These are phyloP conservation scores for Ornithoptera priamus DNA, from an alignment of 2,888 invertebrate species.

Conservation along the genomic window DNA sequence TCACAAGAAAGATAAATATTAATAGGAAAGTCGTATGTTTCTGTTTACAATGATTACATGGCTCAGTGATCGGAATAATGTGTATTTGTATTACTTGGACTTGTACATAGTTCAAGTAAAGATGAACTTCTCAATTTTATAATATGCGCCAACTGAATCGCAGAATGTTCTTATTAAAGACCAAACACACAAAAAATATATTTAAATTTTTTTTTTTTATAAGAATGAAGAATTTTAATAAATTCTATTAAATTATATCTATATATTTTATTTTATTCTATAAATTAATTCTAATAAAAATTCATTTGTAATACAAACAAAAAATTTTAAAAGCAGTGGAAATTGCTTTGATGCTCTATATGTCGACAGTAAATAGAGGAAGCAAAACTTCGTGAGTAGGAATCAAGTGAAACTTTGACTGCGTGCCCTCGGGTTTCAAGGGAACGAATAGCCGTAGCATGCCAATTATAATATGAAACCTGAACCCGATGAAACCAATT, in stretches of 20 bases:
- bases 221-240: too few relatives aligned
- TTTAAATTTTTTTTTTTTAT: too few relatives aligned
- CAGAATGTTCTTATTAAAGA: too few relatives aligned
- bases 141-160: too few relatives aligned
- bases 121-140: too few relatives aligned
- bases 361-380: neutral
- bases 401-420: neutral
- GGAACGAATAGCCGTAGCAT: neutral
- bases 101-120: neutral
- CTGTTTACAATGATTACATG: neutral
- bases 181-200: too few relatives aligned
- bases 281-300: too few relatives aligned
- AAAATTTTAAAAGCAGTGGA: too few relatives aligned
- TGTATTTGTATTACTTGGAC: neutral
- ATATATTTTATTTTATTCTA: too few relatives aligned
- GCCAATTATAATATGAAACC: neutral
- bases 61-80: constrained; percentile 1
- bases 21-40: neutral
- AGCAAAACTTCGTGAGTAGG: neutral
- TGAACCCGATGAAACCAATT: neutral
- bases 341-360: too few relatives aligned
- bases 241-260: too few relatives aligned
- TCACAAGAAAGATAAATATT: constrained; percentile 1
- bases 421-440: neutral
- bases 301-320: too few relatives aligned